Percentiles rank a stretch among this genome's conserved stretches.
Evolutionary conservation across 2,113 vertebrate genomes (phyloP).

Genomic region (Sterrhoptilus dennistouni): DNA sequence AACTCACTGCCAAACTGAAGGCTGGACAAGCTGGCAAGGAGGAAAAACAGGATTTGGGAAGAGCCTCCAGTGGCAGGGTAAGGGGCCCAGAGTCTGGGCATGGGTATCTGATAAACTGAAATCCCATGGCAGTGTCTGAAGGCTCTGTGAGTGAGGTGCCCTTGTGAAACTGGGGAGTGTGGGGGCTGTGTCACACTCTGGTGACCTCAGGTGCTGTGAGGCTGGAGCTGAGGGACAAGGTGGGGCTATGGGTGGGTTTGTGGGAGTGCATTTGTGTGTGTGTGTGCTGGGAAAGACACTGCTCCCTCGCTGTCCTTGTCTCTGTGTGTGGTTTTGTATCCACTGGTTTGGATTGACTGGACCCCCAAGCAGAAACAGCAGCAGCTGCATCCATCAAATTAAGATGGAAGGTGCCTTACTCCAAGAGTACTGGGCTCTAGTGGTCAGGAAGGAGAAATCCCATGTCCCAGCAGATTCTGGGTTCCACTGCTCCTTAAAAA

Average conservation of each 20-base stretch:
- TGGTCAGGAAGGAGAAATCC: neutral
- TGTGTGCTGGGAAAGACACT: neutral
- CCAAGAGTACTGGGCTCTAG: neutral
- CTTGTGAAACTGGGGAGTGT: neutral
- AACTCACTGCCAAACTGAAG: neutral
- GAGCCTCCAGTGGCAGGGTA: neutral
- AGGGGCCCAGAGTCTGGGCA: neutral
- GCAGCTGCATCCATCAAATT: neutral
- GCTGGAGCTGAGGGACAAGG: neutral
- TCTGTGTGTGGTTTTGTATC: neutral
- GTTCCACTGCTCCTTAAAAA: neutral
- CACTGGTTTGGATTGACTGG: neutral
- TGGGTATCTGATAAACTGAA: neutral
- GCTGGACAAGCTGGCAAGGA: neutral
- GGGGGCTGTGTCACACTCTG: fast-evolving
- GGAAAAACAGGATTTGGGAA: neutral
- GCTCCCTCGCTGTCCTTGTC: neutral
- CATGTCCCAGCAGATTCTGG: fast-evolving
- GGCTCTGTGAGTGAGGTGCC: fast-evolving
- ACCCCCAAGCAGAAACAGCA: fast-evolving
- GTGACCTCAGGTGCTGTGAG: neutral
- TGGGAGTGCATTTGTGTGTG: neutral
- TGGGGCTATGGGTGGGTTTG: neutral
- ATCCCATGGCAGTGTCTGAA: neutral
- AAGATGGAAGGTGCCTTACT: neutral